Conservation (phyloP, 2,113 vertebrate genomes). For the Melanostigma gelatinosum region DNA sequence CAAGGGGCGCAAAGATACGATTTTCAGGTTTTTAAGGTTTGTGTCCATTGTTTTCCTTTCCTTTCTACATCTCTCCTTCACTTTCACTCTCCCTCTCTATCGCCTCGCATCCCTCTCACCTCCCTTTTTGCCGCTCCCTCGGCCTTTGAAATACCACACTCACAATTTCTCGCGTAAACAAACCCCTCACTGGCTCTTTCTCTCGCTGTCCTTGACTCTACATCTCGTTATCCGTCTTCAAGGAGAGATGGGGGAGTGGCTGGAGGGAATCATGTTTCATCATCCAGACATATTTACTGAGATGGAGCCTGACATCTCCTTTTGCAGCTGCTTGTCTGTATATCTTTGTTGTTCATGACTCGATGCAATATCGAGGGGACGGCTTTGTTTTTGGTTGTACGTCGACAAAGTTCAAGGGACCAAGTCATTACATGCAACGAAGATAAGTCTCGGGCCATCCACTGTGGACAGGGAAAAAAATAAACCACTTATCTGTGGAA, state of each 20-base stretch:
- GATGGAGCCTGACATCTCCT: constrained; percentile 63
- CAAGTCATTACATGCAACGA: constrained; percentile 58
- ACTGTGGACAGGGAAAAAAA: constrained; percentile 22
- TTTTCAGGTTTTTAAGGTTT: neutral
- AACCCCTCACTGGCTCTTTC: constrained; percentile 44
- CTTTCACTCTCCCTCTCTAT: neutral
- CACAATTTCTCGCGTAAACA: constrained; percentile 68
- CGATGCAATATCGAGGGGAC: constrained; percentile 14
- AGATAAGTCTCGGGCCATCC: constrained; percentile 70
- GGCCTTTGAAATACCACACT: constrained; percentile 51
- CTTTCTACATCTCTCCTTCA: neutral
- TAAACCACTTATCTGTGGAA: constrained; percentile 70
- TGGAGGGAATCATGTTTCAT: constrained; percentile 76
- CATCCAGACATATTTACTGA: constrained; percentile 59
- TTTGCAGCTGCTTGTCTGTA: constrained; percentile 53
- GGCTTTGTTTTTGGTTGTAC: constrained; percentile 34
- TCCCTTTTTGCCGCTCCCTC: constrained; percentile 27
- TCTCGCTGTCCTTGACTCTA: constrained; percentile 67
- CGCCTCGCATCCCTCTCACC: neutral
- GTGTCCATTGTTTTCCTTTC: neutral
- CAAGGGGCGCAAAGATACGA: neutral
- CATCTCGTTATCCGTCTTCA: constrained; percentile 71
- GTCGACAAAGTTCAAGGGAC: constrained; percentile 58
- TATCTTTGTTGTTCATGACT: constrained; percentile 52
- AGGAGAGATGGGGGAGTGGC: constrained; percentile 61